These are phyloP conservation scores for Cephus nigrinus DNA, from an alignment of 2,888 invertebrate species.

Conservation along the genomic window DNA sequence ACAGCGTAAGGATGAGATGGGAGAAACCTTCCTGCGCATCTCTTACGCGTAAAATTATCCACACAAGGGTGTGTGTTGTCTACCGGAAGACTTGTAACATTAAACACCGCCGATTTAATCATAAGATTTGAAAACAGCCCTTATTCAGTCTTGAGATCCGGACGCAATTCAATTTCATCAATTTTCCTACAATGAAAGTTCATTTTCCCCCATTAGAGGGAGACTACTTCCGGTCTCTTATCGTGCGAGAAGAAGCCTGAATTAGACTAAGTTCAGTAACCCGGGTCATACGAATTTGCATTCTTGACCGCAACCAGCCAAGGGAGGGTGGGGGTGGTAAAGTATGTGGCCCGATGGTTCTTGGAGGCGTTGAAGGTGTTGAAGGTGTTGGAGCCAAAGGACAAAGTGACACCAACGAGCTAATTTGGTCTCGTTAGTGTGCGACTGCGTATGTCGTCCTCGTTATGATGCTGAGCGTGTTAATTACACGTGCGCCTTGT, in stretches of 20 bases:
- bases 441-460: slow-evolving; percentile 35
- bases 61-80: background rate
- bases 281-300: slow-evolving; percentile 44
- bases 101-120: background rate
- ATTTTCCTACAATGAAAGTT: too few species aligned
- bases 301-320: slow-evolving; percentile 50
- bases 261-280: background rate
- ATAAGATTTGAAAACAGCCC: background rate
- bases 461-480: slow-evolving; percentile 49
- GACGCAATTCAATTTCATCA: too few species aligned
- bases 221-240: background rate
- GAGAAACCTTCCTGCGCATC: background rate
- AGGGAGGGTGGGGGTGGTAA: background rate
- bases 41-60: background rate
- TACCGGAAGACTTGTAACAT: background rate
- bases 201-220: background rate
- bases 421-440: slow-evolving; percentile 57
- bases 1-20: background rate
- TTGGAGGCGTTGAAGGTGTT: background rate
- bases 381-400: background rate
- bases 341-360: background rate
- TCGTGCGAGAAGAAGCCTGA: background rate
- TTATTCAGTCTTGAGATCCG: too few species aligned
- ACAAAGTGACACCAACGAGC: slow-evolving; percentile 51
- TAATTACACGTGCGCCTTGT: slow-evolving; percentile 56